Conservation (phyloP, 2,797 vertebrate species). For the Periophthalmus magnuspinnatus region DNA sequence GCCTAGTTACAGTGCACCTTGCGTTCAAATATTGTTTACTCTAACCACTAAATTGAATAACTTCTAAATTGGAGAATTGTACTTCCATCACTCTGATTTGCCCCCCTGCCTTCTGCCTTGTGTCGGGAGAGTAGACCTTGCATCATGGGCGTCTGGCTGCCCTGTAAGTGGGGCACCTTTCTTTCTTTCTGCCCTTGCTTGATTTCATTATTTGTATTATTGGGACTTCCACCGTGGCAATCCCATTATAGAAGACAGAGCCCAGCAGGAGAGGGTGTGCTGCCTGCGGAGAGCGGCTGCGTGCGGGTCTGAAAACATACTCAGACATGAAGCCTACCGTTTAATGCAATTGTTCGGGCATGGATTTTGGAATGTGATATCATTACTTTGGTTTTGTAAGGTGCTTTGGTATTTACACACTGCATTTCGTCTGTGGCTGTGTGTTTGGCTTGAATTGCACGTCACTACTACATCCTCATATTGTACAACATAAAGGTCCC, state of each 20-base stretch:
- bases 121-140: conserved; percentile 21
- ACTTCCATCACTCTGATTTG: conserved; percentile 26
- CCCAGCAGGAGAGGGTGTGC: conserved; percentile 61
- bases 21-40: conserved; percentile 12
- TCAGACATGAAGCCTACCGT: conserved; percentile 36
- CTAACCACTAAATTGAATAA: conserved; percentile 9
- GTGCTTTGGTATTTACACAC: background rate
- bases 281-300: conserved; percentile 47
- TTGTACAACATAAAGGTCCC: background rate
- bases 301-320: conserved; percentile 31
- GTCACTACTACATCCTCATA: background rate
- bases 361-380: conserved; percentile 25
- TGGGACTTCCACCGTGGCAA: conserved; percentile 72
- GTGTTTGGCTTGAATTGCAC: background rate
- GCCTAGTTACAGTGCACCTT: background rate
- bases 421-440: background rate
- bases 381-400: background rate
- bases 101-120: conserved; percentile 24
- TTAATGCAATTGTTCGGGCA: conserved; percentile 34
- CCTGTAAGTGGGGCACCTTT: conserved; percentile 51
- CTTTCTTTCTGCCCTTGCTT: conserved; percentile 56
- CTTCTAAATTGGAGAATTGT: conserved; percentile 8
- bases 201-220: conserved; percentile 76
- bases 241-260: conserved; percentile 73
- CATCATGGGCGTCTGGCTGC: conserved; percentile 30